These are phyloP conservation scores for Aradus depressus DNA, from an alignment of 2,888 invertebrate genomes.

Conservation along the genomic window DNA sequence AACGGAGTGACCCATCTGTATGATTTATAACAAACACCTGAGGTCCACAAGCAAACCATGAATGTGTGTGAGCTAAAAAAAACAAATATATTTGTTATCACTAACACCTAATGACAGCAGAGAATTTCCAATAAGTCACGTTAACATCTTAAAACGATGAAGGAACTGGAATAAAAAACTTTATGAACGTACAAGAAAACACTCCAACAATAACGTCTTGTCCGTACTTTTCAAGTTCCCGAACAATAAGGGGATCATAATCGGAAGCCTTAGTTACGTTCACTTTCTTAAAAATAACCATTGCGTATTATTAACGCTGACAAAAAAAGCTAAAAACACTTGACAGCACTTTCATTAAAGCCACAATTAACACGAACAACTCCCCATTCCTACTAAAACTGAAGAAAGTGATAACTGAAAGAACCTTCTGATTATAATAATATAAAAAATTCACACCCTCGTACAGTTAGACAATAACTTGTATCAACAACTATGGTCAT, in stretches of 20 bases:
- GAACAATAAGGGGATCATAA: constrained; percentile 6
- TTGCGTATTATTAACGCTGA: too few relatives aligned
- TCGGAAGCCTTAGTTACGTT: constrained; percentile 5
- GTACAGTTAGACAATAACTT: too few relatives aligned
- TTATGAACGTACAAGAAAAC: constrained; percentile 8
- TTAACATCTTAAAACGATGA: not conserved
- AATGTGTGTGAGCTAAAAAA: constrained; percentile 23
- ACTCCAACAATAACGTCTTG: constrained; percentile 5
- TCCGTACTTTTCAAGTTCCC: not conserved
- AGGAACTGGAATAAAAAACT: not conserved
- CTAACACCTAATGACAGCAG: not conserved
- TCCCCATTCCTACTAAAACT: too few relatives aligned
- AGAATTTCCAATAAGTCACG: not conserved
- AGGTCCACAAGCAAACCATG: constrained; percentile 24
- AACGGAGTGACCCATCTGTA: constrained; percentile 8
- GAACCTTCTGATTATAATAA: too few relatives aligned
- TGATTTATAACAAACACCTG: constrained; percentile 16
- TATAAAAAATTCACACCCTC: too few relatives aligned
- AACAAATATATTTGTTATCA: too few relatives aligned
- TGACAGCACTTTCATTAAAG: too few relatives aligned
- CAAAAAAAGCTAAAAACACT: too few relatives aligned
- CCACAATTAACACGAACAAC: too few relatives aligned
- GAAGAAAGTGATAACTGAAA: too few relatives aligned
- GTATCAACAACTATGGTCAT: too few relatives aligned
- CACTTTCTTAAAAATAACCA: constrained; percentile 11